phyloP scores from a whole-genome alignment of 2,888 invertebrate species.

The Conops quadrifasciatus region DNA sequence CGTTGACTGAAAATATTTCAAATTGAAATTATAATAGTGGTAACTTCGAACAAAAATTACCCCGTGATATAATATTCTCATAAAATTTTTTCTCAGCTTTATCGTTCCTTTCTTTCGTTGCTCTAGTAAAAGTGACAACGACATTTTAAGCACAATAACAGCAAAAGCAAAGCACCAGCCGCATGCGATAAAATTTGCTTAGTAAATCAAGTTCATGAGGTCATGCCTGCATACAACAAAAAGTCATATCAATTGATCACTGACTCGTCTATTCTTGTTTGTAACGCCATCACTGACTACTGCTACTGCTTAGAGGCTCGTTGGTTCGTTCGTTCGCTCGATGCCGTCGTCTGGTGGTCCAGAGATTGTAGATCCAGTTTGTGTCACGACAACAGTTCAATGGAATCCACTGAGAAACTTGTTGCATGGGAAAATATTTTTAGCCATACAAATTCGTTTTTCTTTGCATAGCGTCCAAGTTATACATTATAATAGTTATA shows the following conservation, averaged over 20 bases:
- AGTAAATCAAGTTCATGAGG: conserved; percentile 16
- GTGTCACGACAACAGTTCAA: not conserved
- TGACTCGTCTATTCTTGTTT: no score
- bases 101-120: no score
- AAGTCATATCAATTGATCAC: not conserved
- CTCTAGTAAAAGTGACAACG: no score
- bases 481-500: not conserved
- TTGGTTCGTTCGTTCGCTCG: not conserved
- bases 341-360: not conserved
- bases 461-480: not conserved
- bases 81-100: no score
- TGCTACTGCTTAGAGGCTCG: not conserved
- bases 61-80: no score
- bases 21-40: no score
- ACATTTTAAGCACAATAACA: not conserved
- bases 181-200: no score
- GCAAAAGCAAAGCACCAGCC: not conserved
- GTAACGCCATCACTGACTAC: no score
- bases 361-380: conserved; percentile 1
- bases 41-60: no score
- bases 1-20: no score
- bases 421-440: conserved; percentile 14
- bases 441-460: not conserved
- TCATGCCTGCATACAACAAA: not conserved
- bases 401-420: not conserved